Evolutionary conservation across 2,888 invertebrate genomes (phyloP).

Genomic region (Liposcelis brunnea): DNA sequence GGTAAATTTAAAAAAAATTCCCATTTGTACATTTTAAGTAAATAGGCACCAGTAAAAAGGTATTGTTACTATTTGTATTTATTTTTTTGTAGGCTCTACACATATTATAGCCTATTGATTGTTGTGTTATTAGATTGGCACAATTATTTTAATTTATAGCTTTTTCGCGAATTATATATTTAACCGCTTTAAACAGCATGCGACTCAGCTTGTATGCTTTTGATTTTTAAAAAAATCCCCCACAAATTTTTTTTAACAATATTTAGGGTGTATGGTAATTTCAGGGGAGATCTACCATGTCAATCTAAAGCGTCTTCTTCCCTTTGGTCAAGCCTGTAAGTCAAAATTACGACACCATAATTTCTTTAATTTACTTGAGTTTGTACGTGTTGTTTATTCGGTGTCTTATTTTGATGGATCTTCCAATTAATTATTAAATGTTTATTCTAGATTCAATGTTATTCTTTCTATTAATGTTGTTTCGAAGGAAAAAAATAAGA

Average conservation of each 20-base stretch:
- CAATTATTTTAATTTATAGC: too few species aligned
- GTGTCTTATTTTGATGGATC: constrained; percentile 10
- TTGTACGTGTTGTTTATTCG: constrained; percentile 15
- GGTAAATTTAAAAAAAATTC: too few species aligned
- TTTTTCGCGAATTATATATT: too few species aligned
- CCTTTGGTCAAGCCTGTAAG: constrained; percentile 29
- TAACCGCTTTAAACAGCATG: too few species aligned
- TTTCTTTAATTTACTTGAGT: constrained; percentile 14
- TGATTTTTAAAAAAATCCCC: constrained; percentile 11
- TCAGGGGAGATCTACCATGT: constrained; percentile 36
- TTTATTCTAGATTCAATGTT: constrained; percentile 11
- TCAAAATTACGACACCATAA: constrained; percentile 17
- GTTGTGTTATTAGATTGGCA: too few species aligned
- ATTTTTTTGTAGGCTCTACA: too few species aligned
- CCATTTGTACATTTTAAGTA: too few species aligned
- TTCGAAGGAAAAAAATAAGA: neutral
- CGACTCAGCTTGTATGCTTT: neutral
- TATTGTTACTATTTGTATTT: too few species aligned
- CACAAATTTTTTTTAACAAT: too few species aligned
- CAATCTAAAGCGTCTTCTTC: constrained; percentile 26
- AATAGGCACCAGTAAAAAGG: too few species aligned
- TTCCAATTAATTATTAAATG: constrained; percentile 12
- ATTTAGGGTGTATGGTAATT: constrained; percentile 23
- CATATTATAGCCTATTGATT: too few species aligned
- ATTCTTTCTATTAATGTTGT: constrained; percentile 11